These are phyloP conservation scores for Periophthalmodon schlosseri DNA, from an alignment of 2,113 vertebrate species.

Conservation along the genomic window DNA sequence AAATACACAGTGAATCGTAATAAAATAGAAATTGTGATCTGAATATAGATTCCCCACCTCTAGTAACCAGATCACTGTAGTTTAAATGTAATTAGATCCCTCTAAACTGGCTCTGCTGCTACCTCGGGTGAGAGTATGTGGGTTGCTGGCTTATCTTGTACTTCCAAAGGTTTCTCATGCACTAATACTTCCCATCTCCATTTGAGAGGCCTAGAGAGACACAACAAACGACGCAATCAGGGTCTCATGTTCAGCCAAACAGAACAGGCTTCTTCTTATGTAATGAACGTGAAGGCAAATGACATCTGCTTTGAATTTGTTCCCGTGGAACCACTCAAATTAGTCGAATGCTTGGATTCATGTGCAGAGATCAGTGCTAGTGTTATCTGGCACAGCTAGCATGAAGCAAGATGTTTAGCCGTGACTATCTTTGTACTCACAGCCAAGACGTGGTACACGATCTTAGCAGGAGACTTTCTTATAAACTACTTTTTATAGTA, in stretches of 20 bases:
- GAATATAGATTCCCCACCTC: too few relatives aligned
- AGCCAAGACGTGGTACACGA: slow-evolving; percentile 44
- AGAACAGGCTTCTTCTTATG: slow-evolving; percentile 48
- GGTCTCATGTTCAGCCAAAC: slow-evolving; percentile 59
- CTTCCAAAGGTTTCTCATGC: slow-evolving; percentile 64
- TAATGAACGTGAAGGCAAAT: slow-evolving; percentile 56
- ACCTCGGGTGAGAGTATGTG: slow-evolving; percentile 58
- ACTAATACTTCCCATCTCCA: slow-evolving; percentile 62
- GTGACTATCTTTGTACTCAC: slow-evolving; percentile 52
- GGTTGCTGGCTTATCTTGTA: slow-evolving; percentile 59
- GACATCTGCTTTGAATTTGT: slow-evolving; percentile 70
- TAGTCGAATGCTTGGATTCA: slow-evolving; percentile 65
- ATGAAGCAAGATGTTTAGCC: slow-evolving; percentile 39
- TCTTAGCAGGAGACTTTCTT: slow-evolving; percentile 44
- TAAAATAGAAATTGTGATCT: too few relatives aligned
- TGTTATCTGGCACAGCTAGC: slow-evolving; percentile 62
- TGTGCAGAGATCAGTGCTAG: slow-evolving; percentile 55
- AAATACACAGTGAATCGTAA: too few relatives aligned
- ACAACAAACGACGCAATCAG: slow-evolving; percentile 68
- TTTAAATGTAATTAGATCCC: slow-evolving; percentile 39
- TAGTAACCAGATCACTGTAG: slow-evolving; percentile 12
- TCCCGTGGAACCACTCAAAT: slow-evolving; percentile 72
- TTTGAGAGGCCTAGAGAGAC: slow-evolving; percentile 61
- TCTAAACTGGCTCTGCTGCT: slow-evolving; percentile 29
- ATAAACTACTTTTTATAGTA: slow-evolving; percentile 33